phyloP scores from a whole-genome alignment of 2,888 invertebrate genomes.

The Scaptomyza polygonia region DNA sequence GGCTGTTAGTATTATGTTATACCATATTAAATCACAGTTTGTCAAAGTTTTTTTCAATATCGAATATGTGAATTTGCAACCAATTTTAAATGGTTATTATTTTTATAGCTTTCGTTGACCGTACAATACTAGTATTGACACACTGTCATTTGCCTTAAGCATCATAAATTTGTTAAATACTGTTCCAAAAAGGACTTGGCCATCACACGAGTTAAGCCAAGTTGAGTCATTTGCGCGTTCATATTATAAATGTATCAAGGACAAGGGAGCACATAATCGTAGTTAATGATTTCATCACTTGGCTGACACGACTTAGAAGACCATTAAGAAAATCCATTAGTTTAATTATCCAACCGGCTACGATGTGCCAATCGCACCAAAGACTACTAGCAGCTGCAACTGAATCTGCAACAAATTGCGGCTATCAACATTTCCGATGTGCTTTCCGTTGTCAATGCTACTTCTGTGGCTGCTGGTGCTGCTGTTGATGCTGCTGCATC shows the following conservation, averaged over 20 bases:
- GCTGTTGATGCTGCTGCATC: conserved; percentile 56
- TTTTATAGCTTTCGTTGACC: too few relatives aligned
- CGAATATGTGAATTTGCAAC: too few relatives aligned
- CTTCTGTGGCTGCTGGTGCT: conserved; percentile 49
- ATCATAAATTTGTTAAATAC: too few relatives aligned
- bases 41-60: background rate
- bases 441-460: conserved; percentile 29
- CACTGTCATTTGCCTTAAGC: too few relatives aligned
- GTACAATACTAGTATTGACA: too few relatives aligned
- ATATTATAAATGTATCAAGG: conserved; percentile 12
- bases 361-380: conserved; percentile 16
- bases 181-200: too few relatives aligned
- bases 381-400: background rate
- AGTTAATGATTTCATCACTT: conserved; percentile 27
- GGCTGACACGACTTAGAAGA: conserved; percentile 21
- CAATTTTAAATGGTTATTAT: too few relatives aligned
- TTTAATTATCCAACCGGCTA: conserved; percentile 61
- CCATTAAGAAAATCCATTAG: conserved; percentile 66
- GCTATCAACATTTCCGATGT: conserved; percentile 62
- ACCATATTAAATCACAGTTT: too few relatives aligned
- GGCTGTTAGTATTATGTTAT: too few relatives aligned
- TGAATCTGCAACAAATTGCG: conserved; percentile 67
- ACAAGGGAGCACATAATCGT: conserved; percentile 4
- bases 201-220: too few relatives aligned
- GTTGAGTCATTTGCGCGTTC: conserved; percentile 47